Evolutionary conservation across 2,113 vertebrate genomes (phyloP).

Genomic region (Eurypyga helias): DNA sequence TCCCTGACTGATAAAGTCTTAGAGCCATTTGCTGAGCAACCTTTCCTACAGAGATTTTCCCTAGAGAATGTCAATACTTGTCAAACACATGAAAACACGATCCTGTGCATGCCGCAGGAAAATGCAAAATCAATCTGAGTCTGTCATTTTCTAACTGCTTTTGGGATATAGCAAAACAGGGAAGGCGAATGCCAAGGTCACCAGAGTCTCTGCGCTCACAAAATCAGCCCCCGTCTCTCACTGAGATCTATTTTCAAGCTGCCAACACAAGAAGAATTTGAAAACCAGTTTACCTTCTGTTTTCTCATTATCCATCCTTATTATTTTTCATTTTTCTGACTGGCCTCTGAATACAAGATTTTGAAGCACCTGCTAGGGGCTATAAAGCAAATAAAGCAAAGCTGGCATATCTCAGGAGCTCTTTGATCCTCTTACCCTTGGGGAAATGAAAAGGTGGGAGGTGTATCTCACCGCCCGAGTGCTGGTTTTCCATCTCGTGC

Average conservation of each 20-base stretch:
- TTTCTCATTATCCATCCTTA: not conserved
- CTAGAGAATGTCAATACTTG: conserved; percentile 11
- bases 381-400: not conserved
- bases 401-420: not conserved
- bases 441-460: not conserved
- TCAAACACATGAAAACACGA: not conserved
- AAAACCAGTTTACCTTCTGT: not conserved
- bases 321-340: not conserved
- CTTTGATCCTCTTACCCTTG: not conserved
- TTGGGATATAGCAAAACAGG: not conserved
- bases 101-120: not conserved
- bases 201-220: not conserved
- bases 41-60: not conserved
- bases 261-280: not conserved
- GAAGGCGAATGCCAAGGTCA: not conserved
- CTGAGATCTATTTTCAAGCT: not conserved
- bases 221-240: not conserved
- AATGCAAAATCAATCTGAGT: not conserved
- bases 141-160: not conserved
- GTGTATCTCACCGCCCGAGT: not conserved
- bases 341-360: not conserved
- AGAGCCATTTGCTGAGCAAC: not conserved
- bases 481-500: not conserved
- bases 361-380: not conserved
- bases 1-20: not conserved